A percentile compares a stretch with the other conserved stretches of the same genome.
Evolutionary conservation across 2,888 invertebrate species (phyloP).

Genomic region (Strigamia transsilvanica): DNA sequence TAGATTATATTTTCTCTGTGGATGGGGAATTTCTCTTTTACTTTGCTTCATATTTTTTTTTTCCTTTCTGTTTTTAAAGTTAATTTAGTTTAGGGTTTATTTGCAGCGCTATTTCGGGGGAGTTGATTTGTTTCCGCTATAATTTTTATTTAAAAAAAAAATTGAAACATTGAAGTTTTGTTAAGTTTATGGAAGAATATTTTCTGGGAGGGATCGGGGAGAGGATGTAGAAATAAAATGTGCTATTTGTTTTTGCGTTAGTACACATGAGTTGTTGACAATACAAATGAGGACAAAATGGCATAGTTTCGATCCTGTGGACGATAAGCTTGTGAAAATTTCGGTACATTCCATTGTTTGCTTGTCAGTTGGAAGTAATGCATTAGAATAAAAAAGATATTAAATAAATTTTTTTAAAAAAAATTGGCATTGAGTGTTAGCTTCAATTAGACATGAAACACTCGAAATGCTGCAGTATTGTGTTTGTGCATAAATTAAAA

Average conservation of each 20-base stretch:
- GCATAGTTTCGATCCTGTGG: background rate
- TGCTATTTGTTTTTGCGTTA: constrained; percentile 37
- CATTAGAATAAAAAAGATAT: constrained; percentile 14
- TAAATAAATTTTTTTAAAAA: background rate
- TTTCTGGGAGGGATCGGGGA: background rate
- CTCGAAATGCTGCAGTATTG: background rate
- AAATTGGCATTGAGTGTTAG: background rate
- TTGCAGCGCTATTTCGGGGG: background rate
- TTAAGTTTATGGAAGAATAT: background rate
- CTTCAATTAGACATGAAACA: constrained; percentile 5
- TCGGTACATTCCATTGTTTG: constrained; percentile 28
- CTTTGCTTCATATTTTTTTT: background rate
- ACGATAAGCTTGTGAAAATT: constrained; percentile 36
- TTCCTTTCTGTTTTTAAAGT: background rate
- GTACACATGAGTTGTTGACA: constrained; percentile 32
- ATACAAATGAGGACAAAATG: constrained; percentile 40
- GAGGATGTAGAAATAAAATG: background rate
- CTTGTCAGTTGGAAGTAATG: constrained; percentile 22
- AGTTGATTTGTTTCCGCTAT: background rate
- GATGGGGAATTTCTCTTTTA: constrained; percentile 7
- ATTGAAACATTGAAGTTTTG: too few relatives aligned
- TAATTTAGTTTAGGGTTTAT: background rate
- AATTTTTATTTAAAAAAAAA: background rate
- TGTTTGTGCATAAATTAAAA: background rate
- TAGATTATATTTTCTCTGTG: constrained; percentile 16